Evolutionary conservation across 2,113 vertebrate species (phyloP), one percentile per base, ranked within the genome.

Genomic region (Actenoides hombroni): DNA sequence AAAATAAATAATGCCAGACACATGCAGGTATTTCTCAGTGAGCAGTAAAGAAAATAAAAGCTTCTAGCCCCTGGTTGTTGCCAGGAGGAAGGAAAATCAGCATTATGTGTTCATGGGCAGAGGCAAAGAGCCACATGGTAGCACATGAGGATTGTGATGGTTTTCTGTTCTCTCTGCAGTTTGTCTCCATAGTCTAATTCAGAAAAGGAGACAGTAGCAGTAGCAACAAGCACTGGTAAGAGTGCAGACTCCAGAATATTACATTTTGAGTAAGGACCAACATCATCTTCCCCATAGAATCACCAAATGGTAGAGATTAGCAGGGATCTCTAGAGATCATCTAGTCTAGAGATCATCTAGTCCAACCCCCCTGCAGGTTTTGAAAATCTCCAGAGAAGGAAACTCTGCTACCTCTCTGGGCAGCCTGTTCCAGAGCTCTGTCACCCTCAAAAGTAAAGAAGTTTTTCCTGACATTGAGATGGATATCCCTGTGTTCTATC

Each of bases 1-100:
- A 31, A 56, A 75, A 16, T 5, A 67, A 39, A 26, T 15, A 11
- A n/a, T n/a, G 29, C 75, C 69, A 42, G 59, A 37, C 44, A 8
- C 0, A 0, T 12, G 35, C 37, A 78, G 65, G 11, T 3, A 2
- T 67, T 68, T n/a, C n/a, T 77, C 29, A 44, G 28, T 8, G 8
- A 63, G 28, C 31, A 46, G 3, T 42, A 48, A 80, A 17, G 15
- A 69, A 35, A 75, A 67, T 17, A 19, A 53, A 48, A 87, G 5
- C 19, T 57, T 64, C 11, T 71, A 33, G 15, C 11, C 17, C 10
- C 20, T 31, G 53, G 13, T 6, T 54, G 39, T 51, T 92, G 40
- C 57, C 51, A 56, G 37, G 20, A 35, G 48, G 44, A 64, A 79
- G 40, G 57, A 68, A 57, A 57, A 21, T 33, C 18, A n/a, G 31